Evolutionary conservation across 2,113 vertebrate species (phyloP).

Genomic region (Stegostoma tigrinum): DNA sequence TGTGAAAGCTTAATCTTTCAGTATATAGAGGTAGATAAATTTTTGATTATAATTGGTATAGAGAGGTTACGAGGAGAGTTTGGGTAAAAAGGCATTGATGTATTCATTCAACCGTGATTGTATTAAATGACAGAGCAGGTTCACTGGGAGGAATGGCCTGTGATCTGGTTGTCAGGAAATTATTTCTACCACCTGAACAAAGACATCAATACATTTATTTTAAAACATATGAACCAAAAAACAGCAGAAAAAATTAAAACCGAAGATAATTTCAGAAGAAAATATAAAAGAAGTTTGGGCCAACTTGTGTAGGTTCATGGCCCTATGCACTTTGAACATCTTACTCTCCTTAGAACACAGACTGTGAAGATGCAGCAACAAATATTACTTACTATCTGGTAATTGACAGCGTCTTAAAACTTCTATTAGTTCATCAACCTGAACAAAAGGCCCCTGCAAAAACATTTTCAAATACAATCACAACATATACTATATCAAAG

Average conservation of each 20-base stretch:
- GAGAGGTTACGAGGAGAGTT: too few relatives aligned
- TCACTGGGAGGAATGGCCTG: too few relatives aligned
- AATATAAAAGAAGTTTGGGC: neutral
- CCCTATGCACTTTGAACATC: neutral
- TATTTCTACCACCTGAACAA: neutral
- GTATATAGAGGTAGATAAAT: too few relatives aligned
- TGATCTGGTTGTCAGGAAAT: neutral
- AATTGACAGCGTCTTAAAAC: conserved; percentile 89
- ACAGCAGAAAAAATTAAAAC: neutral
- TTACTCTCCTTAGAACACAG: neutral
- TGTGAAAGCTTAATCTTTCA: too few relatives aligned
- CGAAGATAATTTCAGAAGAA: neutral
- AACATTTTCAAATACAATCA: conserved; percentile 6
- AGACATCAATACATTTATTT: neutral
- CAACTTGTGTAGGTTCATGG: neutral
- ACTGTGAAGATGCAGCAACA: neutral
- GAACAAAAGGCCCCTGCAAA: conserved; percentile 89
- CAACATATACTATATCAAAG: neutral
- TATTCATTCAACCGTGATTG: too few relatives aligned
- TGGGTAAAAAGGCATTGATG: too few relatives aligned
- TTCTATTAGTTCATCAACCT: conserved; percentile 97
- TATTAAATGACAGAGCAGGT: too few relatives aligned
- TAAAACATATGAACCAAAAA: neutral
- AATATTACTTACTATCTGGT: conserved; percentile 80
- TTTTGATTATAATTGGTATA: too few relatives aligned